These are phyloP conservation scores for Coptodon bakossiorum DNA, from an alignment of 2,113 vertebrate genomes.

Conservation along the genomic window DNA sequence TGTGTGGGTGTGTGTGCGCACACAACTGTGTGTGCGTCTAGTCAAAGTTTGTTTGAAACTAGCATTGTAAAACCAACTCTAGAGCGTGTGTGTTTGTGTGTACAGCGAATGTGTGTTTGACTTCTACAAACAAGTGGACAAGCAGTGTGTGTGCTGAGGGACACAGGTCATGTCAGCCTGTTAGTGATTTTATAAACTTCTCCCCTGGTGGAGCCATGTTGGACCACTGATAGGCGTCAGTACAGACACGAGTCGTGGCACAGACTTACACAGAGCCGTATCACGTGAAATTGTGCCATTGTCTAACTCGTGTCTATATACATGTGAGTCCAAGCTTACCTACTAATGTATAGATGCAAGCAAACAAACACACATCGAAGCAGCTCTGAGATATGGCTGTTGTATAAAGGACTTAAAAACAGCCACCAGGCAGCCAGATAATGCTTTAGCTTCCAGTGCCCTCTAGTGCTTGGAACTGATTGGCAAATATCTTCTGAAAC, in stretches of 20 bases:
- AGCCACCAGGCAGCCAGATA: not conserved
- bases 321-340: constrained; percentile 18
- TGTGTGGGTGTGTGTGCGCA: not conserved
- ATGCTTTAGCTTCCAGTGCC: constrained; percentile 72
- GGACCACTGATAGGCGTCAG: constrained; percentile 56
- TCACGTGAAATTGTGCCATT: constrained; percentile 23
- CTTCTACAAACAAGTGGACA: constrained; percentile 26
- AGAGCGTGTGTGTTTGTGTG: not conserved
- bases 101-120: not conserved
- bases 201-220: constrained; percentile 47
- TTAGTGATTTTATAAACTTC: constrained; percentile 8
- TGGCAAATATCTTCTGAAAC: not conserved
- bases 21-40: not conserved
- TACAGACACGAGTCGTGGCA: constrained; percentile 50
- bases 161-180: constrained; percentile 51
- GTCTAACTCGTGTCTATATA: constrained; percentile 10
- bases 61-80: constrained; percentile 11
- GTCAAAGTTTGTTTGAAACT: constrained; percentile 49
- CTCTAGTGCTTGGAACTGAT: constrained; percentile 63
- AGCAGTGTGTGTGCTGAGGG: constrained; percentile 27
- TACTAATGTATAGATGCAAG: constrained; percentile 40
- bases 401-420: constrained; percentile 28
- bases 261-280: constrained; percentile 29
- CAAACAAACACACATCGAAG: constrained; percentile 25
- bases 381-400: constrained; percentile 39